Conservation (phyloP, 2,888 invertebrate species). For the Penaeus monodon region DNA sequence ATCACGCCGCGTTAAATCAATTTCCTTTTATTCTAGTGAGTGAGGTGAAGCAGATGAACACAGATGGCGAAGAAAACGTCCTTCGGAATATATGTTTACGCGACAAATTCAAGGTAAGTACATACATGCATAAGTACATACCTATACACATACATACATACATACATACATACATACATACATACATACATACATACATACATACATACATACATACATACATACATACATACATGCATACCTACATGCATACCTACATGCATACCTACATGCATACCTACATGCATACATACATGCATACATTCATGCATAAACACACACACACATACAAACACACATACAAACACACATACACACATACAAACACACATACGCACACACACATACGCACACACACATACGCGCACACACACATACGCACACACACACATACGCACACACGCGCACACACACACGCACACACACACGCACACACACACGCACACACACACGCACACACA, state of each 20-base stretch:
- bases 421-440: neutral
- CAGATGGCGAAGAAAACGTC: constrained; percentile 21
- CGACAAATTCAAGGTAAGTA: constrained; percentile 40
- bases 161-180: neutral
- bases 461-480: too few relatives aligned
- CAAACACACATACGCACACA: neutral
- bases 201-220: neutral
- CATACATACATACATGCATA: neutral
- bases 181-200: too few relatives aligned
- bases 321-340: neutral
- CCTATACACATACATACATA: neutral
- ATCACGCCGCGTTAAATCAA: neutral
- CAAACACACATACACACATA: neutral
- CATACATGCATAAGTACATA: neutral
- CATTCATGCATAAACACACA: neutral
- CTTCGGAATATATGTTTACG: constrained; percentile 49
- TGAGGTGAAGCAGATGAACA: constrained; percentile 31
- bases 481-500: too few relatives aligned
- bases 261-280: neutral
- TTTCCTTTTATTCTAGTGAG: constrained; percentile 24
- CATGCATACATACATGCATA: neutral
- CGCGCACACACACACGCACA: too few relatives aligned
- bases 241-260: neutral
- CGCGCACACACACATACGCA: neutral
- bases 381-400: neutral